Conservation (phyloP, 2,113 vertebrate genomes). For the Chitala chitala region DNA sequence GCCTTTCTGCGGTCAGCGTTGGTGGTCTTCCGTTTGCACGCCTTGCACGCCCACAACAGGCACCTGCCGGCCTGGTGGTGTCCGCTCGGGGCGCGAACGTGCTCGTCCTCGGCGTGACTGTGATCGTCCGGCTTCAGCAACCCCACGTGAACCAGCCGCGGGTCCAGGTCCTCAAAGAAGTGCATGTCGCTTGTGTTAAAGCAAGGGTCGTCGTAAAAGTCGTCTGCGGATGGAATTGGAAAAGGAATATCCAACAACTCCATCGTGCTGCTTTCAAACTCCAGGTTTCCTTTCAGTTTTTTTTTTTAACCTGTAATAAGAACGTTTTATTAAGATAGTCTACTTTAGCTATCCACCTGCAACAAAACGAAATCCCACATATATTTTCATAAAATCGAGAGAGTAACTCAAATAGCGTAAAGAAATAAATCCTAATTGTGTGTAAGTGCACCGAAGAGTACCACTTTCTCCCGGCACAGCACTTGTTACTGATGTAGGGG, state of each 20-base stretch:
- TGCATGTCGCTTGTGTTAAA: constrained; percentile 93
- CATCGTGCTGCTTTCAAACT: constrained; percentile 51
- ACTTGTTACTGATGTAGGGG: constrained; percentile 41
- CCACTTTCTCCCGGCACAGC: constrained; percentile 38
- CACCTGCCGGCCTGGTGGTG: constrained; percentile 95
- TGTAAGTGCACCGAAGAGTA: neutral
- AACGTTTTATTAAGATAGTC: neutral
- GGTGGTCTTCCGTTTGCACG: constrained; percentile 95
- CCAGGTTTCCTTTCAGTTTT: neutral
- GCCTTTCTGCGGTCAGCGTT: constrained; percentile 91
- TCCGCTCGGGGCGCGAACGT: constrained; percentile 87
- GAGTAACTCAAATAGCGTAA: neutral
- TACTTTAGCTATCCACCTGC: neutral
- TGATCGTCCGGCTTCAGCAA: constrained; percentile 82
- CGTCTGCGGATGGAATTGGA: constrained; percentile 76
- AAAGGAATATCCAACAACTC: constrained; percentile 86
- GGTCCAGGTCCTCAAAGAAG: constrained; percentile 96
- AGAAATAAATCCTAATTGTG: neutral
- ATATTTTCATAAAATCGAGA: neutral
- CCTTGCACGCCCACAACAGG: constrained; percentile 95
- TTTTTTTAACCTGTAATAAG: no score
- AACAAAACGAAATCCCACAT: neutral
- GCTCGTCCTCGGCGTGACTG: constrained; percentile 81
- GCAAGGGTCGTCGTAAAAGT: constrained; percentile 94
- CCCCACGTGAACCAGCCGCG: constrained; percentile 84